Conservation (phyloP, 2,888 invertebrate genomes). For the Heterodera filipjevi region DNA sequence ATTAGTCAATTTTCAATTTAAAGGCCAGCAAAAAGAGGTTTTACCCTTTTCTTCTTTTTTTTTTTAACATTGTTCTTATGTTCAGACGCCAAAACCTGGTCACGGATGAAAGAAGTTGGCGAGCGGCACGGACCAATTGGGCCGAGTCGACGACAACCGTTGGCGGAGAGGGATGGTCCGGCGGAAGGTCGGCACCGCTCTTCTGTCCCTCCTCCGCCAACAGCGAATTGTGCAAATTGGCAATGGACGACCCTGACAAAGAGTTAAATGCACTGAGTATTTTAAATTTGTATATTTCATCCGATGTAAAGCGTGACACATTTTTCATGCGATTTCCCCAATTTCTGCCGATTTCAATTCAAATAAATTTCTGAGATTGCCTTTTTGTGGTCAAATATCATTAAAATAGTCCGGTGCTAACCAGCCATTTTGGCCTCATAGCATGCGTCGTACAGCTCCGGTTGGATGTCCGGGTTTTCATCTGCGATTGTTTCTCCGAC, state of each 20-base stretch:
- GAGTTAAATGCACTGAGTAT: background rate
- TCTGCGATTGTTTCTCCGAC: slow-evolving; percentile 98
- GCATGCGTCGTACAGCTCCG: slow-evolving; percentile 97
- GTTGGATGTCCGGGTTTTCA: slow-evolving; percentile 93
- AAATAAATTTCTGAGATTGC: no score
- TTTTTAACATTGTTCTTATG: no score
- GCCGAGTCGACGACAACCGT: slow-evolving; percentile 45
- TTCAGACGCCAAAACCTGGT: slow-evolving; percentile 71
- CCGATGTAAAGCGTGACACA: no score
- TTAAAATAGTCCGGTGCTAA: slow-evolving; percentile 65
- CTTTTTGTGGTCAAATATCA: background rate
- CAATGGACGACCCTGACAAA: slow-evolving; percentile 54
- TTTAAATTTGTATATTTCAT: no score
- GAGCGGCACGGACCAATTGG: slow-evolving; percentile 83
- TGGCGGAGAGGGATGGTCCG: slow-evolving; percentile 1
- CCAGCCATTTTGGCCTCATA: slow-evolving; percentile 93
- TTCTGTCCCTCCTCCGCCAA: slow-evolving; percentile 39
- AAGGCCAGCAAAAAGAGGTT: background rate
- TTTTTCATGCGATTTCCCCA: no score
- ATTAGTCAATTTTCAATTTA: background rate
- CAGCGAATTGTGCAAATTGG: slow-evolving; percentile 50
- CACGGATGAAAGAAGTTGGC: slow-evolving; percentile 89
- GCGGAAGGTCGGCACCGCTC: background rate
- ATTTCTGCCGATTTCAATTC: no score
- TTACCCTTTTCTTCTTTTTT: background rate